Evolutionary conservation across 92 coral and sea anemone genomes (phyloP).

Genomic region (Epizoanthus ramosus): DNA sequence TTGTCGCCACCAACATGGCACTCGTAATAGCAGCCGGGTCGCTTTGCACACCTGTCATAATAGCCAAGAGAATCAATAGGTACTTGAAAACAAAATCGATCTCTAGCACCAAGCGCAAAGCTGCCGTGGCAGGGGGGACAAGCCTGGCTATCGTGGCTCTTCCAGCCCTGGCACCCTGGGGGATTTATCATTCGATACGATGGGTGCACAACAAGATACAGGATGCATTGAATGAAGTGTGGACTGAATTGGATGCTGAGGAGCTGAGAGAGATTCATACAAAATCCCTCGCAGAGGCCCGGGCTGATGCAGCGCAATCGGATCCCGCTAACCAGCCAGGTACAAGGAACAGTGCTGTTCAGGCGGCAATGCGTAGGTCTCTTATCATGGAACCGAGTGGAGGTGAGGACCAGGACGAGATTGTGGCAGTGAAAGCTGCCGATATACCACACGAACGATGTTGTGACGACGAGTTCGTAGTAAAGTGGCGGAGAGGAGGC

Average conservation of each 20-base stretch:
- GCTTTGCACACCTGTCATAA: conserved; percentile 18
- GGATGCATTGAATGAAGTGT: not conserved
- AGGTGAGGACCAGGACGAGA: not conserved
- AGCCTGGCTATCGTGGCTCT: conserved; percentile 10
- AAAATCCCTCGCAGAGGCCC: not conserved
- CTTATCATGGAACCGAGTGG: not conserved
- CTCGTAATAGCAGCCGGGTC: conserved; percentile 8
- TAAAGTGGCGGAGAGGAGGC: not conserved
- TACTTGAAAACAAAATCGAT: not conserved
- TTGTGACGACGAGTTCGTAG: conserved; percentile 13
- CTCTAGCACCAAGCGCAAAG: conserved; percentile 29
- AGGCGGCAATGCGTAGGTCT: not conserved
- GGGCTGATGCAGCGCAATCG: not conserved
- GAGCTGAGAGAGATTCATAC: conserved; percentile 15
- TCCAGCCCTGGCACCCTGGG: conserved; percentile 37
- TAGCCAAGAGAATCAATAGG: conserved; percentile 36
- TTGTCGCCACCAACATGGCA: conserved; percentile 26
- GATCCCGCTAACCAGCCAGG: too few relatives aligned
- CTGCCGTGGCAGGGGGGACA: conserved; percentile 28
- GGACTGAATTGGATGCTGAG: not conserved
- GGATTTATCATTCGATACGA: conserved; percentile 23
- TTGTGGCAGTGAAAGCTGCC: not conserved
- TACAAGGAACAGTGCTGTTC: not conserved
- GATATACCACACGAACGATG: not conserved
- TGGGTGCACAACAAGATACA: conserved; percentile 12